Percentiles rank a stretch among this genome's conserved stretches.
phyloP scores from a whole-genome alignment of 2,113 vertebrate species.

The Microtus ochrogaster region DNA sequence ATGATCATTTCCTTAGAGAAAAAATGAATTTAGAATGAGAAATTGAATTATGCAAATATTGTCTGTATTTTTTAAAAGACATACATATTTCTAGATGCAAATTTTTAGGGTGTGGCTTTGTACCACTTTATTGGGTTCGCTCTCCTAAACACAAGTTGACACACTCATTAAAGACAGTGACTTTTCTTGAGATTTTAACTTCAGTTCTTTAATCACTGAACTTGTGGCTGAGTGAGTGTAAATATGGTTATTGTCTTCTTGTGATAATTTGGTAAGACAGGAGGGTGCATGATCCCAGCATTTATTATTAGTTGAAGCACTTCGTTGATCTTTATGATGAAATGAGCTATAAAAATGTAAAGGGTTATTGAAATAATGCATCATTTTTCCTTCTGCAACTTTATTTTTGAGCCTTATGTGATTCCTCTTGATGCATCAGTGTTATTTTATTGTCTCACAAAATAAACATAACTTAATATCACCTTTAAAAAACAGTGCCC shows the following conservation, averaged over 20 bases:
- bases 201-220: conserved; percentile 17
- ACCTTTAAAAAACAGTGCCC: conserved; percentile 59
- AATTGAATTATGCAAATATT: neutral
- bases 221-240: neutral
- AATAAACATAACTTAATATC: conserved; percentile 68
- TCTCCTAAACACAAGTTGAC: neutral
- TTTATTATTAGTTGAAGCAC: conserved; percentile 56
- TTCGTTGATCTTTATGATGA: conserved; percentile 68
- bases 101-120: neutral
- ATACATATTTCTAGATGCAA: neutral
- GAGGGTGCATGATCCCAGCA: conserved; percentile 30
- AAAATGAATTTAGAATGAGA: neutral
- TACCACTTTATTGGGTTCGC: neutral
- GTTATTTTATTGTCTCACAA: conserved; percentile 63
- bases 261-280: conserved; percentile 33
- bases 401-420: conserved; percentile 58
- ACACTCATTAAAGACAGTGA: neutral
- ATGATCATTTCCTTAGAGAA: neutral
- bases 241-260: conserved; percentile 43
- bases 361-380: conserved; percentile 66
- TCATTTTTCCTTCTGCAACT: conserved; percentile 53
- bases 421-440: conserved; percentile 50
- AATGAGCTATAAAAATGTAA: conserved; percentile 59
- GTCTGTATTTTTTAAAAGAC: conserved; percentile 17
- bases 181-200: conserved; percentile 17